Percentiles rank a stretch among this genome's conserved stretches.
These are phyloP conservation scores for Lymantria monacha DNA, from an alignment of 2,888 invertebrate species.

Conservation along the genomic window DNA sequence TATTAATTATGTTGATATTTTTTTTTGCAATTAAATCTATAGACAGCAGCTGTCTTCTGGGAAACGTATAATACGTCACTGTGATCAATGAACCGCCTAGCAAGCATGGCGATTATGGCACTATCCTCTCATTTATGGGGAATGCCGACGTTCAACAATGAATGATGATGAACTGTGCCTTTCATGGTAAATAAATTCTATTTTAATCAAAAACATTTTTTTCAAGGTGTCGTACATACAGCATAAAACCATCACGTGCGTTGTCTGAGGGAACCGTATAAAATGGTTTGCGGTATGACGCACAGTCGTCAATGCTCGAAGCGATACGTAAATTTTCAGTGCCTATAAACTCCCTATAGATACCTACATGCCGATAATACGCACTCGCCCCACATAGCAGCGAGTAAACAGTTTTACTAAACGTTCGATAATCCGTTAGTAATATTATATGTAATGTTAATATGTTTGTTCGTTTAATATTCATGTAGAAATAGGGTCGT, in stretches of 20 bases:
- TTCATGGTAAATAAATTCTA: too few species aligned
- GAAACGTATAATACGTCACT: too few species aligned
- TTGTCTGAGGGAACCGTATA: constrained; percentile 56
- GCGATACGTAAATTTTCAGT: constrained; percentile 36
- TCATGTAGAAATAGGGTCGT: too few species aligned
- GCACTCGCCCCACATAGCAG: constrained; percentile 14
- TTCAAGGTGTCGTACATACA: background rate
- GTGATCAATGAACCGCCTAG: too few species aligned
- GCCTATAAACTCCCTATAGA: constrained; percentile 29
- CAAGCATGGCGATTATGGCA: too few species aligned
- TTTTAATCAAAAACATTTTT: background rate
- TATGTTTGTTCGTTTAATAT: constrained; percentile 5
- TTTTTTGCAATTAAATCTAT: too few species aligned
- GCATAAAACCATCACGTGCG: constrained; percentile 8
- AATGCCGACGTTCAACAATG: too few species aligned
- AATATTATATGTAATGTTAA: background rate
- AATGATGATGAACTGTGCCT: too few species aligned
- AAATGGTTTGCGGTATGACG: constrained; percentile 63
- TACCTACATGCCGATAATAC: background rate
- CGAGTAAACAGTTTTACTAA: constrained; percentile 18
- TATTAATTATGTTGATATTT: too few species aligned
- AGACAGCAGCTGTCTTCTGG: too few species aligned
- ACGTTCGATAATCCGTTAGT: background rate
- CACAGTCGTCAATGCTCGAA: constrained; percentile 37
- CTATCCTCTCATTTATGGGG: too few species aligned